Evolutionary conservation across 1,140 invertebrate genomes (phyloP), one percentile per base, ranked within the genome.

Genomic region (Condylostylus longicornis): DNA sequence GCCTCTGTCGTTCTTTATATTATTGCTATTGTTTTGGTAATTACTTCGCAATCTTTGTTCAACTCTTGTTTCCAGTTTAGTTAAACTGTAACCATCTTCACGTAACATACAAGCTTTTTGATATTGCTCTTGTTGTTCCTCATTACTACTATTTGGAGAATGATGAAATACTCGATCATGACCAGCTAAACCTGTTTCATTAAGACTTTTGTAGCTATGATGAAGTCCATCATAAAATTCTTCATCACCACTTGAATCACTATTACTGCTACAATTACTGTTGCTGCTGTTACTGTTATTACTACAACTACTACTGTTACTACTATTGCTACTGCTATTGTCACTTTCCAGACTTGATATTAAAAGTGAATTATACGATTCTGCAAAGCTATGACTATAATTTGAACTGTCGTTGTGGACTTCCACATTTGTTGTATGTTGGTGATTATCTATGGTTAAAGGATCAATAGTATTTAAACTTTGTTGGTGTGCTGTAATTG

Each of bases 321-420:
- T 21, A 38, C 19, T 18, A 23, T 18, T 23, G 39, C 9, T 10
- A 37, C 20, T 22, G 40, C 21, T 18, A 34, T 25, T 15, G 36
- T 35, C 14, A 13, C 27, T 7, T 13, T 27, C 37, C 38, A 33
- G 47, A 48, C 10, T 53, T 47, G 20, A 25, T 6, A 48, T 50
- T 0, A 59, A 42, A 29, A 60, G 37, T 9, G 53, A 39, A 18
- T 60, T 55, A 19, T 59, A 60, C 0, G 57, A 59, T 20, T 60
- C 57, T 15, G 54, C 54, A 40, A 60, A 60, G 29, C 48, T 58
- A 15, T 50, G 45, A 18, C 42, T 42, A 18, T 40, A 44, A 9
- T 18, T 18, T 9, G 10, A 14, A 15, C 25, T 27, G 4, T 3
- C 25, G 25, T 27, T n/a, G 4, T 8, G 4, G 8, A n/a, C 14